phyloP scores from a whole-genome alignment of 1,140 invertebrate species.

The Oryzaephilus surinamensis region DNA sequence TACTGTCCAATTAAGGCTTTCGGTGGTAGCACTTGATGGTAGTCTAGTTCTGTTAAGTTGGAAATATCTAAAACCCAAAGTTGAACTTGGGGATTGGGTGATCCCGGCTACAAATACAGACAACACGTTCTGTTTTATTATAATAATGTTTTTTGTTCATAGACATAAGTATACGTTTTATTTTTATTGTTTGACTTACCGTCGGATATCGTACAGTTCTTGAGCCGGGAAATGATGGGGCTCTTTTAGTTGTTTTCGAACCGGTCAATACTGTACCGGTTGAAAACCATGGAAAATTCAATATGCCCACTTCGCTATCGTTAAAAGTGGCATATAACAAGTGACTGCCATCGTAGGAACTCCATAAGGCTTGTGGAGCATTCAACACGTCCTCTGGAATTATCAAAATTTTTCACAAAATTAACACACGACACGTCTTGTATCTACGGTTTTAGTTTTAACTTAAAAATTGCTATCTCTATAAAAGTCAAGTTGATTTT shows the following conservation, averaged over 20 bases:
- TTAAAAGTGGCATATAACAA: constrained; percentile 82
- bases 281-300: constrained; percentile 67
- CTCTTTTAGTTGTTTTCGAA: constrained; percentile 32
- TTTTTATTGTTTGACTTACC: constrained; percentile 32
- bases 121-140: constrained; percentile 1
- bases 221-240: constrained; percentile 56
- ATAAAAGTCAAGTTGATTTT: too few relatives aligned
- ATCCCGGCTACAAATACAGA: constrained; percentile 58
- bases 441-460: too few relatives aligned
- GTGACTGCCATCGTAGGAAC: constrained; percentile 66
- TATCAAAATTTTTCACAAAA: too few relatives aligned
- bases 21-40: constrained; percentile 57
- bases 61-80: constrained; percentile 70
- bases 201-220: constrained; percentile 67
- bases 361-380: constrained; percentile 69
- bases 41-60: constrained; percentile 48
- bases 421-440: not conserved
- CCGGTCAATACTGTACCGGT: constrained; percentile 42
- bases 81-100: constrained; percentile 68
- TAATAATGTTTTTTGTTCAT: not conserved
- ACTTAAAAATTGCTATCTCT: too few relatives aligned
- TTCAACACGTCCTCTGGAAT: constrained; percentile 65
- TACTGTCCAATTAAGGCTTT: constrained; percentile 36
- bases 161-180: not conserved
- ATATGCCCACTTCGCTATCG: constrained; percentile 64